phyloP scores from a whole-genome alignment of 92 coral and sea anemone genomes.

The Desmophyllum pertusum region DNA sequence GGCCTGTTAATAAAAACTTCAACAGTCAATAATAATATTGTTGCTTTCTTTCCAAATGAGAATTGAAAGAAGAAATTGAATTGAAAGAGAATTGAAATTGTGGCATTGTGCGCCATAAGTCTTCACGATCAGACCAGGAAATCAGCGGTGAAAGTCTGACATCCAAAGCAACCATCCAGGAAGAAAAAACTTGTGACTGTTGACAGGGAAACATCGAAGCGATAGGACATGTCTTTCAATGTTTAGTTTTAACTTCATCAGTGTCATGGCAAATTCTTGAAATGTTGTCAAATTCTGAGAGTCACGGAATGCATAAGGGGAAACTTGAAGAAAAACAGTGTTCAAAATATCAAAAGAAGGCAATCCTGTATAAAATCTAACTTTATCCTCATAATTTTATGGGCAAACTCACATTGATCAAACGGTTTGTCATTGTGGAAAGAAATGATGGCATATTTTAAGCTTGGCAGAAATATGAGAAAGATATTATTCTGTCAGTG shows the following conservation, averaged over 20 bases:
- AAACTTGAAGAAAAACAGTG: too few species aligned
- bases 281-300: slow-evolving; percentile 39
- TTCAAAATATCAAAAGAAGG: slow-evolving; percentile 42
- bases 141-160: slow-evolving; percentile 41
- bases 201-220: slow-evolving; percentile 42
- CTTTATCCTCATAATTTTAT: slow-evolving; percentile 50
- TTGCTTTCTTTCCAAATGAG: too few species aligned
- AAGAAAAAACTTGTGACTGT: slow-evolving; percentile 48
- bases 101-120: slow-evolving; percentile 67
- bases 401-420: too few species aligned
- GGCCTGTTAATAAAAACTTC: too few species aligned
- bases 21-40: slow-evolving; percentile 43
- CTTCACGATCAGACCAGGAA: slow-evolving; percentile 66
- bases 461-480: too few species aligned
- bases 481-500: too few species aligned
- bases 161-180: slow-evolving; percentile 57
- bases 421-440: too few species aligned
- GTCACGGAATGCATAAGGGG: slow-evolving; percentile 36
- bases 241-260: slow-evolving; percentile 51
- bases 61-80: too few species aligned
- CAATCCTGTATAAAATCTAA: slow-evolving; percentile 51
- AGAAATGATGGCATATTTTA: too few species aligned
- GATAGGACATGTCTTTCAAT: slow-evolving; percentile 42
- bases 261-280: slow-evolving; percentile 45
- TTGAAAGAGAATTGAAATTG: too few species aligned